Base-by-base conservation (phyloP, 2,888 invertebrate species). In the Slavum lentiscoides region DNA sequence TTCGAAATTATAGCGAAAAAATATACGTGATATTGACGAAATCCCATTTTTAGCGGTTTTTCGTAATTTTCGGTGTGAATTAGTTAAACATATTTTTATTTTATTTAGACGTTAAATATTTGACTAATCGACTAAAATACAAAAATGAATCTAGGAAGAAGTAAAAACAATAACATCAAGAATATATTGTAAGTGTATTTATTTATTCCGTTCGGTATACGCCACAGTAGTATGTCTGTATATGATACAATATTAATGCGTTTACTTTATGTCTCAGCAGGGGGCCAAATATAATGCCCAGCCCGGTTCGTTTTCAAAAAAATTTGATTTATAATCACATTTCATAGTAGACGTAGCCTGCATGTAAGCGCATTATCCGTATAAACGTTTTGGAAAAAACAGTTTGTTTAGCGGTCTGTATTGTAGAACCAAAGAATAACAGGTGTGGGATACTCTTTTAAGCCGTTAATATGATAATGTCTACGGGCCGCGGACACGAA, bases 321-420 rank as follows among this genome's bases (percentile, higher is more conserved):
- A 64, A 64, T 39, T 39, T 19, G 37, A 64, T 64, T 64, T 64
- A 64, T 39, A 39, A 23, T 64, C 49, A 49, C 49, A 39, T 64
- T 64, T 64, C 39, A 64, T 19, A 61, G 9, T 61, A 3, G 2
- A 21, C 7, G 5, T 13, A 2, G 23, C 30, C 30, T 30, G 30
- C 30, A 30, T 4, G 30, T 30, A 30, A 30, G n/a, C 11, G 8
- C 8, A 4, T 11, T 58, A 2, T n/a, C 19, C 7, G 19, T 58
- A 21, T 59, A 61, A 61, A 23, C 9, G 13, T 23, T 61, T 61
- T 13, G 61, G 23, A 61, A 61, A 61, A 61, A 49, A 49, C 49
- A 49, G 55, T 53, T 53, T 39, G 7, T 7, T 6, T 6, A 39
- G 49, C 49, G 49, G 19, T 13, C 0, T 3, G 3, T 55, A 6